Evolutionary conservation across 2,888 invertebrate species (phyloP).

Genomic region (Drosophila neonasuta): DNA sequence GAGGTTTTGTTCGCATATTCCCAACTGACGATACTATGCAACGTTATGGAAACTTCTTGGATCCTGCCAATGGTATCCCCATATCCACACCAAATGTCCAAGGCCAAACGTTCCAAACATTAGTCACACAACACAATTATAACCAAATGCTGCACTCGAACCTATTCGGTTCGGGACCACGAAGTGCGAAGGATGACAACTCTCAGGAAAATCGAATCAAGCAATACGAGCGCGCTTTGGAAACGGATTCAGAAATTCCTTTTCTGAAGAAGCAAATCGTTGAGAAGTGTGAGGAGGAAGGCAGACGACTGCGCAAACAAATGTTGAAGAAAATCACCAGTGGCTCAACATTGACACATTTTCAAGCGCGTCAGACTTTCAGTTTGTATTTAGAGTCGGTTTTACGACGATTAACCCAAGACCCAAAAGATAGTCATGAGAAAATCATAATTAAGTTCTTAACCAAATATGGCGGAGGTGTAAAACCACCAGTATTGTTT

Average conservation of each 20-base stretch:
- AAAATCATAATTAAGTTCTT: slow-evolving; percentile 89
- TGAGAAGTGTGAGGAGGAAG: slow-evolving; percentile 80
- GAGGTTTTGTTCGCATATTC: slow-evolving; percentile 95
- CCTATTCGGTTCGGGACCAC: slow-evolving; percentile 85
- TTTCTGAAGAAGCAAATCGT: slow-evolving; percentile 80
- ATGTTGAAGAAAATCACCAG: slow-evolving; percentile 84
- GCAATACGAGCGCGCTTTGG: slow-evolving; percentile 82
- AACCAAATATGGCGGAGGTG: slow-evolving; percentile 87
- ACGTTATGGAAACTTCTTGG: slow-evolving; percentile 90
- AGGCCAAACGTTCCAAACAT: slow-evolving; percentile 84
- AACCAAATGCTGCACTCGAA: slow-evolving; percentile 90
- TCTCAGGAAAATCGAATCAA: slow-evolving; percentile 82
- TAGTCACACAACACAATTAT: slow-evolving; percentile 87
- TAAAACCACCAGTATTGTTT: slow-evolving; percentile 87
- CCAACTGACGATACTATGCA: slow-evolving; percentile 94
- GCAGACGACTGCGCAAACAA: slow-evolving; percentile 77
- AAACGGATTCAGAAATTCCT: slow-evolving; percentile 69
- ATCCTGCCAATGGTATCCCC: slow-evolving; percentile 89
- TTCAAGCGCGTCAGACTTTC: slow-evolving; percentile 89
- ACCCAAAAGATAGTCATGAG: slow-evolving; percentile 81
- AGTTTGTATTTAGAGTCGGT: slow-evolving; percentile 89
- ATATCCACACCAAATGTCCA: slow-evolving; percentile 85
- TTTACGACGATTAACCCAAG: slow-evolving; percentile 85
- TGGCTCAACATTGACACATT: slow-evolving; percentile 86
- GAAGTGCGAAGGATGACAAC: slow-evolving; percentile 65